Conservation (phyloP, 2,797 vertebrate genomes). For the Pteropus rufus region DNA sequence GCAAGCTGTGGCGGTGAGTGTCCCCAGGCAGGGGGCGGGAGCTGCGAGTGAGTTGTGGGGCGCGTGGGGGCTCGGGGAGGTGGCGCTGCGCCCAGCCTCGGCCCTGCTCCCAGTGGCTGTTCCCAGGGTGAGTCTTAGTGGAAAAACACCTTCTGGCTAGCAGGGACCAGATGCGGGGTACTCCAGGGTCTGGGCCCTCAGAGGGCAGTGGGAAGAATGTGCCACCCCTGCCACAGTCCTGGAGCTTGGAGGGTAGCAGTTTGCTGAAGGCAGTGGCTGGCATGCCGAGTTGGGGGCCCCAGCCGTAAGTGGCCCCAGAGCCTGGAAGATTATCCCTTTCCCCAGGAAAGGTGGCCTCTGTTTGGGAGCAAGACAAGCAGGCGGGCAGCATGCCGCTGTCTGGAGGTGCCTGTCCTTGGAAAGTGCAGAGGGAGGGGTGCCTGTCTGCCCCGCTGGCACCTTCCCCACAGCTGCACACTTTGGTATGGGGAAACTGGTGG, state of each 20-base stretch:
- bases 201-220: not conserved
- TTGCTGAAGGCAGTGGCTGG: not conserved
- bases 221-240: not conserved
- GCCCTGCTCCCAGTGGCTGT: not conserved
- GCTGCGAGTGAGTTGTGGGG: not conserved
- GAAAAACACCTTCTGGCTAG: slow-evolving; percentile 31
- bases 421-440: not conserved
- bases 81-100: not conserved
- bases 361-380: not conserved
- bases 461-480: not conserved
- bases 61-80: not conserved
- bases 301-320: too few species aligned
- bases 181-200: not conserved
- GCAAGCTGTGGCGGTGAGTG: slow-evolving; percentile 95
- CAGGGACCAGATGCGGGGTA: not conserved
- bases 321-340: not conserved
- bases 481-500: not conserved
- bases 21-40: not conserved
- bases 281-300: too few species aligned
- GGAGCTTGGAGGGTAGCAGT: not conserved
- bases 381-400: not conserved
- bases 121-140: slow-evolving; percentile 1
- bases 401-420: not conserved
- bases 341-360: not conserved
- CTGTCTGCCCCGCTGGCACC: not conserved